phyloP scores from a whole-genome alignment of 1,140 invertebrate species.

The Heliconius congener region DNA sequence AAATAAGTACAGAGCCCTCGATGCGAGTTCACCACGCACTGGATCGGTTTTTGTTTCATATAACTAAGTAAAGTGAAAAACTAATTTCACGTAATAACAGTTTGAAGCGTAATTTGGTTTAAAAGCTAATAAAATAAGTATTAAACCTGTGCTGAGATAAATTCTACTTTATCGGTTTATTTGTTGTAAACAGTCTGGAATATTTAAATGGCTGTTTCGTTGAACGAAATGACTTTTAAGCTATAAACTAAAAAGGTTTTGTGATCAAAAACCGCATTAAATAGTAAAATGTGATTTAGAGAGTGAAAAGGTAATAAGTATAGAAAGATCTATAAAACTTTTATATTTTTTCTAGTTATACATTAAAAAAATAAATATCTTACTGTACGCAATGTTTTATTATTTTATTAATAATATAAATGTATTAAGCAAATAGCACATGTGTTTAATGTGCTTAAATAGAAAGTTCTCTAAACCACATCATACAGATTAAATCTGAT shows the following conservation, averaged over 20 bases:
- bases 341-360: too few relatives aligned
- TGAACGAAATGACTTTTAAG: conserved; percentile 23
- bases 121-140: conserved; percentile 17
- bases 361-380: too few relatives aligned
- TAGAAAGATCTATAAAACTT: too few relatives aligned
- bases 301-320: not conserved
- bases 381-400: too few relatives aligned
- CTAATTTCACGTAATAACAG: not conserved
- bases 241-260: conserved; percentile 29
- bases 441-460: too few relatives aligned
- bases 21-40: too few relatives aligned
- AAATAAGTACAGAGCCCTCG: too few relatives aligned
- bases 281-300: not conserved
- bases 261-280: conserved; percentile 21
- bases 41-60: too few relatives aligned
- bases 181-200: conserved; percentile 1
- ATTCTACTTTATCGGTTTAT: conserved; percentile 17
- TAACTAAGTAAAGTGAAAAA: not conserved
- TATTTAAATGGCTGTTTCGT: conserved; percentile 15
- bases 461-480: too few relatives aligned
- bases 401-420: too few relatives aligned
- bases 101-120: not conserved
- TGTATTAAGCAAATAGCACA: too few relatives aligned
- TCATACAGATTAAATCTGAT: too few relatives aligned
- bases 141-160: conserved; percentile 4